These are phyloP conservation scores for Scaptomyza parva DNA, from an alignment of 2,888 invertebrate genomes.

Conservation along the genomic window DNA sequence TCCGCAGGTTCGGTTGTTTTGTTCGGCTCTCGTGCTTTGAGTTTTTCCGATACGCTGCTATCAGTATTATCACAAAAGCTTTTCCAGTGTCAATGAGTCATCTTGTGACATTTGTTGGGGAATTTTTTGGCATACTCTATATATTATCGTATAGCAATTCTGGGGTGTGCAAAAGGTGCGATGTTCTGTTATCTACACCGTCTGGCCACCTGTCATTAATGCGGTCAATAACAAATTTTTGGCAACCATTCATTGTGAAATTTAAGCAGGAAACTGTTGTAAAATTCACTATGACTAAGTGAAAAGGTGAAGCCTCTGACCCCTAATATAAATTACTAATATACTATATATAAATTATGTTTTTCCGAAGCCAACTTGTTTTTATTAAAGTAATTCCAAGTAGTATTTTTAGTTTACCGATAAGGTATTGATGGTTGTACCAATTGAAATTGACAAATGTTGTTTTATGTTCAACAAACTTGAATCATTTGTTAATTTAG, in stretches of 20 bases:
- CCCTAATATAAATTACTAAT: not conserved
- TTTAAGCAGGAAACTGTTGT: slow-evolving; percentile 2
- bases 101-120: not conserved
- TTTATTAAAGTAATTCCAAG: not conserved
- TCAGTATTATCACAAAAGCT: slow-evolving; percentile 28
- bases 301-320: not conserved
- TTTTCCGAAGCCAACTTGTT: too few species aligned
- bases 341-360: not conserved
- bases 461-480: not conserved
- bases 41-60: slow-evolving; percentile 8
- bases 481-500: not conserved
- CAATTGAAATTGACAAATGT: not conserved
- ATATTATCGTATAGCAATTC: not conserved
- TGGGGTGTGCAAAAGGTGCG: not conserved
- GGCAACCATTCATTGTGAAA: not conserved
- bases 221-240: not conserved
- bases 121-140: slow-evolving; percentile 11
- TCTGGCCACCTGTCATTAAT: not conserved
- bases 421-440: not conserved
- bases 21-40: not conserved
- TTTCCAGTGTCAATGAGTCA: slow-evolving; percentile 29
- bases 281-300: not conserved
- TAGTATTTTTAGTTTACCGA: not conserved
- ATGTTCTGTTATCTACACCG: not conserved
- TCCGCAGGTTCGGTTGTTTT: not conserved